phyloP scores from a whole-genome alignment of 2,888 invertebrate species.

The Prosapia bicincta region DNA sequence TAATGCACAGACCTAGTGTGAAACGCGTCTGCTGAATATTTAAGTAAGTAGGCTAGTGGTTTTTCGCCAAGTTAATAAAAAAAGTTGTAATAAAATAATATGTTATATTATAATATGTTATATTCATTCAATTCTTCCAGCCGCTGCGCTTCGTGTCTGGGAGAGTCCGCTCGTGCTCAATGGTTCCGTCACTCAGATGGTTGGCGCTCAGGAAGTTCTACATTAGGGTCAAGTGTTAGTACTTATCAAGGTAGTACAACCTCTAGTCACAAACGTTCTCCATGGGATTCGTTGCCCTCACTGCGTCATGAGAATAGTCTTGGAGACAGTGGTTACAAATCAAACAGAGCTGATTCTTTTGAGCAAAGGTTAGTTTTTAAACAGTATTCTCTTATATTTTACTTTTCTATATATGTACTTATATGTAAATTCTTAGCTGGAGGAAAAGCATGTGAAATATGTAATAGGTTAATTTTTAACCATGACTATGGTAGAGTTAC shows the following conservation, averaged over 20 bases:
- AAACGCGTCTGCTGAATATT: no score
- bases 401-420: no score
- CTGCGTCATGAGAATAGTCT: conserved; percentile 80
- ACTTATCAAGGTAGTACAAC: conserved; percentile 47
- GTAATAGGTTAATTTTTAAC: no score
- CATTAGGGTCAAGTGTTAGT: conserved; percentile 62
- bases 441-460: not conserved
- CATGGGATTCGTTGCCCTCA: conserved; percentile 85
- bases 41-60: no score
- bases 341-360: conserved; percentile 79
- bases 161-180: conserved; percentile 83
- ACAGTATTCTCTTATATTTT: no score
- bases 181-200: conserved; percentile 90
- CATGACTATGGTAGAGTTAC: no score
- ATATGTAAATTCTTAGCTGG: no score
- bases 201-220: conserved; percentile 75
- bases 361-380: conserved; percentile 72
- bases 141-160: conserved; percentile 80
- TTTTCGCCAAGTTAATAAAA: no score
- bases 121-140: no score
- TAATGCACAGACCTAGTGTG: no score
- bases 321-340: conserved; percentile 83
- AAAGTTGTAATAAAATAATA: no score
- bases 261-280: conserved; percentile 65
- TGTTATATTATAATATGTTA: no score